A percentile compares a stretch with the other conserved stretches of the same genome.
phyloP scores from a whole-genome alignment of 2,797 vertebrate genomes.

The Furcifer pardalis region DNA sequence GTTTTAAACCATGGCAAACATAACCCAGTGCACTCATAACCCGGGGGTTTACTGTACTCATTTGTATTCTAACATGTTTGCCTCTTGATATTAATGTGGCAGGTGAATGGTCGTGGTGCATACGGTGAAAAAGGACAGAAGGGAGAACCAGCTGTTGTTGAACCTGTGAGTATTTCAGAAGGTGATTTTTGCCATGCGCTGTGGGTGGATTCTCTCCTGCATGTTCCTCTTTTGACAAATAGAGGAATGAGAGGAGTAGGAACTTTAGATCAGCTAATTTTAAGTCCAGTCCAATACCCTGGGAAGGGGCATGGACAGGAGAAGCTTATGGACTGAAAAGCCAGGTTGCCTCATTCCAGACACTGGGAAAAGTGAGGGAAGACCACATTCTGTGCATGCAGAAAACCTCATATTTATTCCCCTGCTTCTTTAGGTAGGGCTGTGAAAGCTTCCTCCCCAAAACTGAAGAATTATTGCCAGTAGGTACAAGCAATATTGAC shows the following conservation, averaged over 20 bases:
- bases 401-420: neutral
- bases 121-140: constrained; percentile 95
- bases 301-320: no score
- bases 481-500: neutral
- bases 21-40: no score
- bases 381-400: neutral
- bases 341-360: no score
- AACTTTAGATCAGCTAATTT: neutral
- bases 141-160: constrained; percentile 95
- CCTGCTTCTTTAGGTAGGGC: neutral
- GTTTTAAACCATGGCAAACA: no score
- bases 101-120: constrained; percentile 84
- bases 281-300: no score
- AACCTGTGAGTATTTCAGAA: constrained; percentile 86
- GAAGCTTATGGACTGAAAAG: no score
- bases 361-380: no score
- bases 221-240: neutral
- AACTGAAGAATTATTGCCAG: neutral
- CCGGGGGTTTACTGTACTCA: neutral
- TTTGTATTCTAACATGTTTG: neutral
- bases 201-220: neutral
- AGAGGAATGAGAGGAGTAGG: no score
- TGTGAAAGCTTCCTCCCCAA: neutral
- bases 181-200: neutral
- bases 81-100: constrained; percentile 50